These are phyloP conservation scores for Pseudochirops corinnae DNA, from an alignment of 2,797 vertebrate genomes.

Conservation along the genomic window DNA sequence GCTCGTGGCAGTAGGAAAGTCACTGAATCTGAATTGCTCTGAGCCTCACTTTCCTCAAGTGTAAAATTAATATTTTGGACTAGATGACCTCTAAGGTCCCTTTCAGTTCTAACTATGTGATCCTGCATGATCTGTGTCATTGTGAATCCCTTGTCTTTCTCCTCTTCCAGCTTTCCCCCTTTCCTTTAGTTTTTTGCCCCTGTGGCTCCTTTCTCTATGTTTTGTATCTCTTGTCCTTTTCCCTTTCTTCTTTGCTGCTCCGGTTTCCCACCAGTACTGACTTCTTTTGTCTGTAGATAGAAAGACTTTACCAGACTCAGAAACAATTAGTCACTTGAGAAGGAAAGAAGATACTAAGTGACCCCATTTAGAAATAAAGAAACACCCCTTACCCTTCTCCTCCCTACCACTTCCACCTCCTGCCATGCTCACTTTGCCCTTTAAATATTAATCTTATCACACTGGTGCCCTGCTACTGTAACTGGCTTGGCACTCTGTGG, in stretches of 20 bases:
- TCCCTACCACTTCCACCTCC: not conserved
- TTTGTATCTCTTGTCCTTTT: not conserved
- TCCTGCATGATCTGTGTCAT: not conserved
- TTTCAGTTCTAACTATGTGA: not conserved
- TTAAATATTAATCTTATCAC: constrained; percentile 61
- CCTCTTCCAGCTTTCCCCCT: too few relatives aligned
- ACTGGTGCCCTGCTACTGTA: not conserved
- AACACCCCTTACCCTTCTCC: constrained; percentile 59
- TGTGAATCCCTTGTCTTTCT: not conserved
- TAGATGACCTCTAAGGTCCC: not conserved
- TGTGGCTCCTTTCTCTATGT: not conserved
- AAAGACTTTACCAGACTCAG: constrained; percentile 38
- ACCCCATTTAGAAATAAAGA: constrained; percentile 65
- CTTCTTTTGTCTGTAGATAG: not conserved
- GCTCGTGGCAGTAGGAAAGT: not conserved
- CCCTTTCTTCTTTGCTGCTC: not conserved
- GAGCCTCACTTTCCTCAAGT: not conserved
- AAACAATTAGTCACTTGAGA: constrained; percentile 74
- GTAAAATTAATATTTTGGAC: not conserved
- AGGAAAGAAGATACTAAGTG: constrained; percentile 80
- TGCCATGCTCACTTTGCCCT: constrained; percentile 20
- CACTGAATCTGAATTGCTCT: not conserved
- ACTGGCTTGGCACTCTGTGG: constrained; percentile 44
- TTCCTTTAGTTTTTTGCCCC: not conserved
- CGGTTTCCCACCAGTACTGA: not conserved